A percentile compares a stretch with the other conserved stretches of the same genome.
These are phyloP conservation scores for Pseudotriccus pelzelni DNA, from an alignment of 2,797 vertebrate species.

Conservation along the genomic window DNA sequence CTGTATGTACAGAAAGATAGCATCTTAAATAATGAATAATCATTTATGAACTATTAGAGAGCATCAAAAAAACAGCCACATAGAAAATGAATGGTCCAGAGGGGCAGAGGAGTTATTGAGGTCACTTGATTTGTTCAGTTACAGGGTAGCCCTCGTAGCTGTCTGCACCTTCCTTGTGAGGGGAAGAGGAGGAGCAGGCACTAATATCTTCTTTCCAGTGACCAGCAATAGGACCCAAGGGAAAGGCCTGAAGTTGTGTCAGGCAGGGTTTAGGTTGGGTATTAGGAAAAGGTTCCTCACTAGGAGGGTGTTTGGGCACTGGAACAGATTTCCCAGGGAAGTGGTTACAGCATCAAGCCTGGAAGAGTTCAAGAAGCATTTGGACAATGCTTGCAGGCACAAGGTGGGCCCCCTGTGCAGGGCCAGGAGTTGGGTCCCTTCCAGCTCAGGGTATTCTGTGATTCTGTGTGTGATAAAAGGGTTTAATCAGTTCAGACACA, in stretches of 20 bases:
- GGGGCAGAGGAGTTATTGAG: not conserved
- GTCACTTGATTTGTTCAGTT: not conserved
- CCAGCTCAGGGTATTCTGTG: not conserved
- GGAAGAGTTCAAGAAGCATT: not conserved
- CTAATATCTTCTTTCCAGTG: not conserved
- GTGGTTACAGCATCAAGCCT: not conserved
- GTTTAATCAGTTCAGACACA: not conserved
- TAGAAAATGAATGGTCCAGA: not conserved
- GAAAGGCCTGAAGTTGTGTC: not conserved
- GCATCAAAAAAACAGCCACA: not conserved
- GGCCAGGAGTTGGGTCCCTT: not conserved
- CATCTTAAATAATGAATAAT: not conserved
- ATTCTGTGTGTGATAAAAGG: not conserved
- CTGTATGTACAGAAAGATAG: not conserved
- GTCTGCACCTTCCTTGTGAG: accelerated
- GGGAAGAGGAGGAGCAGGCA: not conserved
- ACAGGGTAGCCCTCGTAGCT: accelerated
- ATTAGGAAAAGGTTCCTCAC: not conserved
- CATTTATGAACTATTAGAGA: not conserved
- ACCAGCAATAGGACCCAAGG: accelerated
- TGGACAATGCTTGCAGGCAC: not conserved
- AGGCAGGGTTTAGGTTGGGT: not conserved
- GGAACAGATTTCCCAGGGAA: not conserved
- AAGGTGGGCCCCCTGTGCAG: not conserved
- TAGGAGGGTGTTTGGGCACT: accelerated